Evolutionary conservation across 2,797 vertebrate genomes (phyloP).

Genomic region (Gambusia yucatana): DNA sequence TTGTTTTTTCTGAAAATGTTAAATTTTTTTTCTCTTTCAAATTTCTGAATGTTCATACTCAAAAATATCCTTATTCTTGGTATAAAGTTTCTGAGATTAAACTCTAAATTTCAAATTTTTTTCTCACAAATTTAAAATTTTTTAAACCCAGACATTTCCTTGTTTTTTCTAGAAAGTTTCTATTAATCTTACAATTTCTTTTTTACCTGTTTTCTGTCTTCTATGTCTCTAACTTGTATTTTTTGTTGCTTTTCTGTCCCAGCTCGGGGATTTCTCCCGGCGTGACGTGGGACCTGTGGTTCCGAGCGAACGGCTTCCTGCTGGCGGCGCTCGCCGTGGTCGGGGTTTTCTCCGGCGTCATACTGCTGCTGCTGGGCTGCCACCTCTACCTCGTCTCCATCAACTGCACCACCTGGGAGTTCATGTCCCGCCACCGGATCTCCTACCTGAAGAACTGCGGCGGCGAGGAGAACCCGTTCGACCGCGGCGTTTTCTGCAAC

Average conservation of each 20-base stretch:
- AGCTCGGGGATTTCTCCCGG: conserved; percentile 88
- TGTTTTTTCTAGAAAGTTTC: no score
- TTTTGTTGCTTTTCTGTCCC: conserved; percentile 6
- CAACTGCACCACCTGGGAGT: conserved; percentile 96
- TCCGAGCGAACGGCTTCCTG: conserved; percentile 82
- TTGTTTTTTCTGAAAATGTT: no score
- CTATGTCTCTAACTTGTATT: no score
- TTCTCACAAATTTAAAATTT: no score
- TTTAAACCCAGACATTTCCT: no score
- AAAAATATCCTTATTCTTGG: no score
- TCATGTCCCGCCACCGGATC: conserved; percentile 91
- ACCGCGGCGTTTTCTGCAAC: conserved; percentile 88
- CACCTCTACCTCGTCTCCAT: conserved; percentile 91
- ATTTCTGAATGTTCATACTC: no score
- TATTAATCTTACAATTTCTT: no score
- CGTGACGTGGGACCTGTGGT: conserved; percentile 83
- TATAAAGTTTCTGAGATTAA: no score
- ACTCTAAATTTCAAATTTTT: no score
- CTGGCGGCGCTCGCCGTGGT: conserved; percentile 80
- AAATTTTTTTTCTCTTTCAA: no score
- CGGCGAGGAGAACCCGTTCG: conserved; percentile 88
- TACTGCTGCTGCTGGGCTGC: conserved; percentile 84
- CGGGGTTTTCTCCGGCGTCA: conserved; percentile 77
- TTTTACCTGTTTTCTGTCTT: no score
- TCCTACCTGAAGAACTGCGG: conserved; percentile 87